Percentiles rank a stretch among this genome's conserved stretches.
These are phyloP conservation scores for Pheosia gnoma DNA, from an alignment of 2,888 invertebrate genomes.

Conservation along the genomic window DNA sequence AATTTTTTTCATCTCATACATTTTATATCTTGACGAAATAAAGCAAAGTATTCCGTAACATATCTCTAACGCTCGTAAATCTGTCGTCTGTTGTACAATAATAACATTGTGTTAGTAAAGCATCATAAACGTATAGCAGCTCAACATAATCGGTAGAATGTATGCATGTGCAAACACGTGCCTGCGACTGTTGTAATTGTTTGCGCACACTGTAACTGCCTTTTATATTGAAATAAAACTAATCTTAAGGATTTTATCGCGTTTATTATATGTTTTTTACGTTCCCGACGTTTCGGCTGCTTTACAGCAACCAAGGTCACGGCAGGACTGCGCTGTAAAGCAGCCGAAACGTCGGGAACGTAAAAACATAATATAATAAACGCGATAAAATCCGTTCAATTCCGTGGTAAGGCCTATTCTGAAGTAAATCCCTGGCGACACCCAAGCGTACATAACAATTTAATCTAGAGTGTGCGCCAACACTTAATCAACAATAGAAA, in stretches of 20 bases:
- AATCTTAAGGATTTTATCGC: too few species aligned
- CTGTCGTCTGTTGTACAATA: not conserved
- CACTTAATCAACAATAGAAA: conserved; percentile 10
- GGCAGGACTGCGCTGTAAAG: too few species aligned
- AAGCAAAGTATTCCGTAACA: not conserved
- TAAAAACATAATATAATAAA: too few species aligned
- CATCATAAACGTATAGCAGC: not conserved
- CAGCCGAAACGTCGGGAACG: too few species aligned
- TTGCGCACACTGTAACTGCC: conserved; percentile 14
- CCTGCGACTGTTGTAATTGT: conserved; percentile 6
- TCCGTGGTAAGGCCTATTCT: too few species aligned
- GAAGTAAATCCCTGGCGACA: too few species aligned
- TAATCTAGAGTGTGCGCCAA: not conserved
- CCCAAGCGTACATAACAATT: not conserved
- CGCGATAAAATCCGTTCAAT: too few species aligned
- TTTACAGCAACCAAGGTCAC: too few species aligned
- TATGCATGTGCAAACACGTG: conserved; percentile 16
- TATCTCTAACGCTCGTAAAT: not conserved
- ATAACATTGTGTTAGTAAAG: not conserved
- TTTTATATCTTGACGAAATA: not conserved
- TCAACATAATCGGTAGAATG: not conserved
- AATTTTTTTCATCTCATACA: not conserved
- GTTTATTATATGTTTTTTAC: too few species aligned
- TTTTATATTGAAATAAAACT: conserved; percentile 8
- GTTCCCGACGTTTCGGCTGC: too few species aligned